These are phyloP conservation scores for Tachysurus fulvidraco DNA, from an alignment of 2,113 vertebrate species.

Conservation along the genomic window DNA sequence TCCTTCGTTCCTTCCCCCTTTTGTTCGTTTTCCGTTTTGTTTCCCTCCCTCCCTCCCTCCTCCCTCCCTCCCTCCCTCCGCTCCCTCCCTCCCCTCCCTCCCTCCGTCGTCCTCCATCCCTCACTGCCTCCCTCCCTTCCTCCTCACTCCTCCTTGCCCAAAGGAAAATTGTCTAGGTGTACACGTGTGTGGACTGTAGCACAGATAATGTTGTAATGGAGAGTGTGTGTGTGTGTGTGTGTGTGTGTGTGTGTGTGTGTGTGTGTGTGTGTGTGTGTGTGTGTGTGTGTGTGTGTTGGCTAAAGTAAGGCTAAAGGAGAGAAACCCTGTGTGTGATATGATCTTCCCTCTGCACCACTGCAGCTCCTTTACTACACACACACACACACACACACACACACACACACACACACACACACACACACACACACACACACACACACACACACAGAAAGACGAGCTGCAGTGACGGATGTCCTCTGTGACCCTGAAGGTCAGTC, in stretches of 20 bases:
- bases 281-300: constrained; percentile 15
- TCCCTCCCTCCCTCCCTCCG: too few species aligned
- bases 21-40: too few species aligned
- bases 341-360: constrained; percentile 62
- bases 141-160: too few species aligned
- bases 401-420: background rate
- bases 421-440: background rate
- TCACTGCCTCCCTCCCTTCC: too few species aligned
- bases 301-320: constrained; percentile 33
- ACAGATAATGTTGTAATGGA: background rate
- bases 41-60: too few species aligned
- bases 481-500: constrained; percentile 64
- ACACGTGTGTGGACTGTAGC: background rate
- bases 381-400: constrained; percentile 2
- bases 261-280: constrained; percentile 7
- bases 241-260: background rate
- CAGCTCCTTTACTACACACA: constrained; percentile 57
- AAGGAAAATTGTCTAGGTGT: background rate
- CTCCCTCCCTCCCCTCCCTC: too few species aligned
- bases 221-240: background rate
- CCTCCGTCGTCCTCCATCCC: too few species aligned
- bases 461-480: constrained; percentile 67
- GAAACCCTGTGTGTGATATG: constrained; percentile 59
- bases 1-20: too few species aligned
- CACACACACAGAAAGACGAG: constrained; percentile 66